Conservation (phyloP, 2,797 vertebrate species). For the Odontamblyopus rebecca region DNA sequence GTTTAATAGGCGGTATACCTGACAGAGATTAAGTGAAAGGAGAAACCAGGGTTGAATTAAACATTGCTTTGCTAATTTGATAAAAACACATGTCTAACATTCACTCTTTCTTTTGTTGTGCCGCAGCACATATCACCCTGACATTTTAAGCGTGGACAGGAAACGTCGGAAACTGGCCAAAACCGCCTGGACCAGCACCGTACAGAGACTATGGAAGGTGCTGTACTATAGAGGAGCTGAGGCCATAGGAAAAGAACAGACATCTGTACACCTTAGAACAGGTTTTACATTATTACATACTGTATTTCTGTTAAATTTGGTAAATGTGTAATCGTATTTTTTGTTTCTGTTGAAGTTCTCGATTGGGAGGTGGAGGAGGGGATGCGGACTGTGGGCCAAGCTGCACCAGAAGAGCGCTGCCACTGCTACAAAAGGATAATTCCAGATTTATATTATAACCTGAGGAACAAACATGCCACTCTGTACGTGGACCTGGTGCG, state of each 20-base stretch:
- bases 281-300: constrained; percentile 28
- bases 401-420: constrained; percentile 64
- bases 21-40: neutral
- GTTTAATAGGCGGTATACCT: neutral
- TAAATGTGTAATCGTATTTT: neutral
- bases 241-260: constrained; percentile 49
- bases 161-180: constrained; percentile 53
- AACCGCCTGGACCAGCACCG: constrained; percentile 59
- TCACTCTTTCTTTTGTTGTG: neutral
- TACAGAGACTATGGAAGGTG: constrained; percentile 52
- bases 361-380: constrained; percentile 72
- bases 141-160: constrained; percentile 66
- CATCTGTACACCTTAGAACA: constrained; percentile 61
- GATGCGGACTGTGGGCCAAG: constrained; percentile 39
- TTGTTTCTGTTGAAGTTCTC: constrained; percentile 48
- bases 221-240: constrained; percentile 49
- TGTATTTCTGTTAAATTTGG: neutral
- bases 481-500: constrained; percentile 63
- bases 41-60: constrained; percentile 1
- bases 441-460: constrained; percentile 67
- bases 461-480: constrained; percentile 57
- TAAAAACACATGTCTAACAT: constrained; percentile 7
- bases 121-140: constrained; percentile 58
- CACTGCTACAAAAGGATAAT: constrained; percentile 74
- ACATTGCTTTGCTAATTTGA: constrained; percentile 11